These are phyloP conservation scores for Drosophila quadrilineata DNA, from an alignment of 1,140 invertebrate species.

Conservation along the genomic window DNA sequence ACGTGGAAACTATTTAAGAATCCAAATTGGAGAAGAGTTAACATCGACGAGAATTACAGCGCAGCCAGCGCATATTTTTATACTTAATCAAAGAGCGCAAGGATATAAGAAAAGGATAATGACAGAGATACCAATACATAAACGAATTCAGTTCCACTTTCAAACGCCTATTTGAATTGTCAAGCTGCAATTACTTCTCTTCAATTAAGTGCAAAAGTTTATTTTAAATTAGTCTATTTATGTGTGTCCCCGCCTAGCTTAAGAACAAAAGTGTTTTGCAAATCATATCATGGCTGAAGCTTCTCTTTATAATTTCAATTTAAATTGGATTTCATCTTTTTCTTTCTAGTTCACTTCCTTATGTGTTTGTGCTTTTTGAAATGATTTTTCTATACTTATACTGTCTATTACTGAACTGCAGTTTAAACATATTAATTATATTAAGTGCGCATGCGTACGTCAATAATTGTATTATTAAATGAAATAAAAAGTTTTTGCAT, in stretches of 20 bases:
- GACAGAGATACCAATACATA: slow-evolving; percentile 13
- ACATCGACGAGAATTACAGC: slow-evolving; percentile 18
- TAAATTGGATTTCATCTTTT: slow-evolving; percentile 2
- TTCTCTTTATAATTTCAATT: slow-evolving; percentile 21
- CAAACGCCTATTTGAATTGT: slow-evolving; percentile 18
- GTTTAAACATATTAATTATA: slow-evolving; percentile 54
- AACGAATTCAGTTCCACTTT: slow-evolving; percentile 9
- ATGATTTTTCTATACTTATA: slow-evolving; percentile 45
- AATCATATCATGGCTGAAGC: slow-evolving; percentile 65
- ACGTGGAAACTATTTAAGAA: slow-evolving; percentile 78
- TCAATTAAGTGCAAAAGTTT: slow-evolving; percentile 64
- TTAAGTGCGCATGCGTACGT: slow-evolving; percentile 66
- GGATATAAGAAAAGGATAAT: neutral
- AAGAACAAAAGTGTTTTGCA: slow-evolving; percentile 64
- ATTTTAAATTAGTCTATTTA: slow-evolving; percentile 60
- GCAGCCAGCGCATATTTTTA: slow-evolving; percentile 57
- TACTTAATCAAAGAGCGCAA: slow-evolving; percentile 58
- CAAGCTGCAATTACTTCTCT: slow-evolving; percentile 44
- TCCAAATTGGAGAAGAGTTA: slow-evolving; percentile 5
- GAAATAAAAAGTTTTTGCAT: slow-evolving; percentile 75
- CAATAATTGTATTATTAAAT: slow-evolving; percentile 75
- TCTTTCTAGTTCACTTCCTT: neutral
- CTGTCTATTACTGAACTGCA: slow-evolving; percentile 53
- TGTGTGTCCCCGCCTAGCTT: slow-evolving; percentile 45
- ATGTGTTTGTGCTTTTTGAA: slow-evolving; percentile 39